Evolutionary conservation across 2,797 vertebrate species (phyloP), one percentile per base, ranked within the genome.

Genomic region (Amphiprion clarkii): DNA sequence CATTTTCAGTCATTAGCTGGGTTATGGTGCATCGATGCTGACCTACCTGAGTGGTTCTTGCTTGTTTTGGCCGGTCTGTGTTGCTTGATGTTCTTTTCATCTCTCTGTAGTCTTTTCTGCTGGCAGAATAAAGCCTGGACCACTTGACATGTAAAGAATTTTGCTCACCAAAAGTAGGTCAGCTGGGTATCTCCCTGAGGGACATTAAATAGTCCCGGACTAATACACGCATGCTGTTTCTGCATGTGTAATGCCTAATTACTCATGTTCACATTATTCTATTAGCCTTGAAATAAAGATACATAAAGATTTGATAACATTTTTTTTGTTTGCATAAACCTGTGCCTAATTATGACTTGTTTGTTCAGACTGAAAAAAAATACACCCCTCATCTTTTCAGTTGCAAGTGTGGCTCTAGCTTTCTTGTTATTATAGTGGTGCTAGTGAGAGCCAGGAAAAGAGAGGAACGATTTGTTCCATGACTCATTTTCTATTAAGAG

Each of bases 101-200:
- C 56, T 81, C 57, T 79, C 52, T 71, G 42, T 53, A 60, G 54
- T 71, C 33, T 68, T 77, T 61, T 82, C 21, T 63, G 42, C 72
- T 80, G 57, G 72, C 61, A 76, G 44, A 88, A 86, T 85, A 62
- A 91, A 88, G 78, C 71, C 51, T 71, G 70, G 80, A 76, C 85
- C 74, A 86, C 81, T 86, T 64, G n/a, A 87, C 83, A 85, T 91
- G 87, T 93, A 83, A 91, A 92, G 75, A 90, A 84, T 90, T 87
- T 89, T 91, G 86, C 88, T 83, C 71, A 65, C 79, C 76, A 85
- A 91, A 96, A 94, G 91, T 95, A 94, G 94, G 95, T 95, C 93
- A 94, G 88, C 88, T 90, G 88, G 86, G 83, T 90, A 80, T 93
- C 85, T 93, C 90, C 91, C 93, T 87, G 44, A 48, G 88, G 92